These are phyloP conservation scores for Pyrrhosoma nymphula DNA, from an alignment of 2,888 invertebrate species.

Conservation along the genomic window DNA sequence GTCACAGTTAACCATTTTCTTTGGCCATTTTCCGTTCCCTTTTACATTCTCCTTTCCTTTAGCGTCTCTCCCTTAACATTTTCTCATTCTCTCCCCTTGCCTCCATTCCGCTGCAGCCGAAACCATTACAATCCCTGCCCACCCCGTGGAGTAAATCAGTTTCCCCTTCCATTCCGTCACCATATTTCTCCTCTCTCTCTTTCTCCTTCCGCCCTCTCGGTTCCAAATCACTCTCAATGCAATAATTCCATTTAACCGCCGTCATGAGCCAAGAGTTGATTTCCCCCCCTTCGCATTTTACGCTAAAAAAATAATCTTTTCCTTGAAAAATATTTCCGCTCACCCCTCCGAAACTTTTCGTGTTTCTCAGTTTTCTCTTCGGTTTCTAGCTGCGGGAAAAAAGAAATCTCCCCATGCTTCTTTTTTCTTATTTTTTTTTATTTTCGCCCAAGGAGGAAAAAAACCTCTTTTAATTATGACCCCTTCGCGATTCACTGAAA, in stretches of 20 bases:
- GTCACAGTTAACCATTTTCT: not conserved
- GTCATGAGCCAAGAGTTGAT: conserved; percentile 28
- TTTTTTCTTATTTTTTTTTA: not conserved
- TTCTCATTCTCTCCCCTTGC: not conserved
- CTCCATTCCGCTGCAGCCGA: not conserved
- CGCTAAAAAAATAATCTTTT: not conserved
- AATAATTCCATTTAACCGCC: conserved; percentile 56
- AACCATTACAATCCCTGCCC: not conserved
- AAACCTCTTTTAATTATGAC: conserved; percentile 61
- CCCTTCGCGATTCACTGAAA: conserved; percentile 52
- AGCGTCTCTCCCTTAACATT: not conserved
- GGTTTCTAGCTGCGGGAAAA: not conserved
- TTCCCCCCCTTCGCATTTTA: not conserved
- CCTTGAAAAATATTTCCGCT: not conserved
- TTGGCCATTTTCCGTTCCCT: not conserved
- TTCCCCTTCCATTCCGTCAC: not conserved
- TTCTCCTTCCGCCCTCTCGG: not conserved
- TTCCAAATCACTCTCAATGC: conserved; percentile 48
- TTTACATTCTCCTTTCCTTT: not conserved
- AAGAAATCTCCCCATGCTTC: too few species aligned
- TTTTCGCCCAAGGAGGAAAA: not conserved
- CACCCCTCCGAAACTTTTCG: not conserved
- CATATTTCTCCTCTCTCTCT: not conserved
- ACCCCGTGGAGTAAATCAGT: not conserved
- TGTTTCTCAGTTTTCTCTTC: not conserved